Base-by-base conservation (phyloP, 92 coral and sea anemone species). In the Siderastrea siderea region DNA sequence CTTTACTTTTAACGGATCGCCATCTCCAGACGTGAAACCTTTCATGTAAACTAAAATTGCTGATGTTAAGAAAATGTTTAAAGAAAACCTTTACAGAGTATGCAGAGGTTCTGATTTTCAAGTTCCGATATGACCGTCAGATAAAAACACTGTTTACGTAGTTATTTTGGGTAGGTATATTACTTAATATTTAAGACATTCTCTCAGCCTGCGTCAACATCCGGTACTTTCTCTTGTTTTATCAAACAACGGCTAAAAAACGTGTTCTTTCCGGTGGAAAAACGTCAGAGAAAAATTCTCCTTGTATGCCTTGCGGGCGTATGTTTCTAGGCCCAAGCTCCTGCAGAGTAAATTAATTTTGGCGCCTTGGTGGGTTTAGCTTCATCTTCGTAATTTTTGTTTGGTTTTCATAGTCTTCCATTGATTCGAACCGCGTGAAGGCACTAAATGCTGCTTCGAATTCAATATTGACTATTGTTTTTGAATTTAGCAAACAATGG, bases 381-480 rank as follows among this genome's bases (percentile, higher is more conserved):
- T 4, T 67, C 47, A 26, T 26, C 38, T 26, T 26, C 38, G 38
- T 26, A 12, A 6, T 5, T 3, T 54, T 12, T 26, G 1, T 38
- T 65, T 3, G 57, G 44, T 3, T 77, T 77, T 59, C 46, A 63
- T 5, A 59, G n/a, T 7, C 2, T 79, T 47, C 13, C 50, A 49
- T 80, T 53, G 15, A 51, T 58, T 58, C 13, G 9, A 43, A 71
- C 38, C 16, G 46, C 67, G 47, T 66, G 62, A 46, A 66, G 15
- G 43, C 51, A 2, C 46, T 43, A 1, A 80, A 53, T 54, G 60
- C 78, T 55, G 43, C 69, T 57, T 82, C 53, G 55, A n/a, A 71
- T 71, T 71, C 11, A 63, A 57, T 55, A 82, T 70, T 14, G 69
- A 47, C 50, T 51, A 46, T 71, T 82, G 78, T 82, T 70, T 82